Evolutionary conservation across 2,888 invertebrate genomes (phyloP), one percentile per base, ranked within the genome.

Genomic region (Cataglyphis cursor): DNA sequence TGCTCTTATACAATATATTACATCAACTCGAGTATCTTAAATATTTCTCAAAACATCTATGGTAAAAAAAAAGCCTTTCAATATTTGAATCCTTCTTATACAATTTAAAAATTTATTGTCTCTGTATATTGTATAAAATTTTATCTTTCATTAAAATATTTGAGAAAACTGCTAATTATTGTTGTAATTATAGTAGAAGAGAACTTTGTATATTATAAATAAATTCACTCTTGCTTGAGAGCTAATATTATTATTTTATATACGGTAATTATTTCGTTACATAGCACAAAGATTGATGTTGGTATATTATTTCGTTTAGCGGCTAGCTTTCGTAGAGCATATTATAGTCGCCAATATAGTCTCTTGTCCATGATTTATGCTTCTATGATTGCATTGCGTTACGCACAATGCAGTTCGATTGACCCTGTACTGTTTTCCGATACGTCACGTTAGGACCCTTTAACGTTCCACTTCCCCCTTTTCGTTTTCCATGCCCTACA

Each of bases 371-470:
- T 48, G 38, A 15, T 38, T 78, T 31, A 15, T 24, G 59, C 73
- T 18, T 28, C 12, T 54, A 51, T 24, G 51, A 74, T 70, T 62
- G 66, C 81, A 59, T 28, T 62, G 72, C 61, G 54, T 75, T 81
- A 81, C 61, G 80, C 82, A 68, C 86, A 85, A 81, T 84, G 51
- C 70, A 51, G 81, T 76, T 84, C 65, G 74, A 87, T 84, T 84
- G 83, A 85, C 64, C 84, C 76, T 85, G 12, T 44, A 78, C 72
- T 84, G 86, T 85, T 80, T 72, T 64, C 48, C 41, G 61, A 64
- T 78, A 70, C 81, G 78, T 87, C 78, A 82, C 75, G 72, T 85
- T 87, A 82, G 73, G 8, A 75, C 78, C 87, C 82, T 83, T 88
- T 86, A 70, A 85, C 85, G 80, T 84, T 88, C 78, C 82, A 51